phyloP scores from a whole-genome alignment of 2,113 vertebrate species.

The Pygoscelis antarcticus region DNA sequence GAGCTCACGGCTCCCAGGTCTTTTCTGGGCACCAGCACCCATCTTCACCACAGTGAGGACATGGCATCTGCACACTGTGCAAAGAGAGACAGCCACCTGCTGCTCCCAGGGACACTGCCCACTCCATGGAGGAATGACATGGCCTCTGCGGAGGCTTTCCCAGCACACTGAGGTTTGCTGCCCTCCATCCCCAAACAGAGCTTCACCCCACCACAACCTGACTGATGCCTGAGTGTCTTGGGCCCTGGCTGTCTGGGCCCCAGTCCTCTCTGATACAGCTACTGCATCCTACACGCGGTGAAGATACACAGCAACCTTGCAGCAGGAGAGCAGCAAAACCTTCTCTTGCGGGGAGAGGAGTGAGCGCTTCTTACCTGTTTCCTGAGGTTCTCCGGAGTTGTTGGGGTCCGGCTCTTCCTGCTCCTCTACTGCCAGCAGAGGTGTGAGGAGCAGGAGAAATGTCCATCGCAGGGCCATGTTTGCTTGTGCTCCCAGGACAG shows the following conservation, averaged over 20 bases:
- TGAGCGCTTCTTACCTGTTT: not conserved
- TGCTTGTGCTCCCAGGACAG: not conserved
- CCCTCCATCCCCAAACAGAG: not conserved
- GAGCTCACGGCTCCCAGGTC: not conserved
- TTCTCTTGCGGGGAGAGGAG: not conserved
- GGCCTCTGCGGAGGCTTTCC: not conserved
- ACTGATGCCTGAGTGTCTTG: too few relatives aligned
- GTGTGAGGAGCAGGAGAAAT: not conserved
- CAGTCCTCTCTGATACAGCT: not conserved
- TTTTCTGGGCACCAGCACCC: not conserved
- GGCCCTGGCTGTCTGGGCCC: too few relatives aligned
- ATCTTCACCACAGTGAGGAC: too few relatives aligned
- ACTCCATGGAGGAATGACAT: rapidly evolving
- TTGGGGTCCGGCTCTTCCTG: rapidly evolving
- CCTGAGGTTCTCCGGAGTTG: rapidly evolving
- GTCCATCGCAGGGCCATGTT: not conserved
- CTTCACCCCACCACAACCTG: not conserved
- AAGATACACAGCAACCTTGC: not conserved
- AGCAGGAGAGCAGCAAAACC: not conserved
- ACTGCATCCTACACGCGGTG: rapidly evolving
- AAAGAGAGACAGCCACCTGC: too few relatives aligned
- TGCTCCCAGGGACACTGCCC: too few relatives aligned
- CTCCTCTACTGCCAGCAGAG: not conserved
- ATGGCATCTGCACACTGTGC: too few relatives aligned
- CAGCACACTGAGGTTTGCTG: not conserved